Evolutionary conservation across 2,113 vertebrate genomes (phyloP).

Genomic region (Neolamprologus tretocephalus): DNA sequence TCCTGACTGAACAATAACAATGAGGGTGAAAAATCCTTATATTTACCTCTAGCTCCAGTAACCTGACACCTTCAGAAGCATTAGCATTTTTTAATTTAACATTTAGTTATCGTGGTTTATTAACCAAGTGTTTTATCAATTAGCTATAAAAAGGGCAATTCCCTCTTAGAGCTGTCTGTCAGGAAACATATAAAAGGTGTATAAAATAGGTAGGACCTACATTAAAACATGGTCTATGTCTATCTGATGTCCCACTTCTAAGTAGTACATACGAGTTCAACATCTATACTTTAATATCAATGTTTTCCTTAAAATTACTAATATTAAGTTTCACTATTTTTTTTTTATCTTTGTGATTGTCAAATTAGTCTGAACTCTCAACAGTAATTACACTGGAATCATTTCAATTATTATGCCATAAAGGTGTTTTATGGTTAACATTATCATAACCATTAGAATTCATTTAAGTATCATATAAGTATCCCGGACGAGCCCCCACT

Average conservation of each 20-base stretch:
- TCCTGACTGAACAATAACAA: not conserved
- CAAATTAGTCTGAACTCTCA: not conserved
- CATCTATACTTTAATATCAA: not conserved
- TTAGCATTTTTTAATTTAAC: not conserved
- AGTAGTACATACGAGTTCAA: not conserved
- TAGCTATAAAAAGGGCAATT: not conserved
- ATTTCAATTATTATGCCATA: not conserved
- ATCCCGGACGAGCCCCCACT: not conserved
- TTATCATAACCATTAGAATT: not conserved
- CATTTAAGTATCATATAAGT: not conserved
- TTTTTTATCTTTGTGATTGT: not conserved
- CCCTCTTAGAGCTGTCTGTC: not conserved
- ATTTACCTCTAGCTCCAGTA: not conserved
- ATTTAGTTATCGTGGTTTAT: not conserved
- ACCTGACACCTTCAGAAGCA: not conserved
- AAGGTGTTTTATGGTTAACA: not conserved
- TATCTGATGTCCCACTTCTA: not conserved
- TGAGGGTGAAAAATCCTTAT: not conserved
- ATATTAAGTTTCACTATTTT: not conserved
- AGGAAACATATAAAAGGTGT: not conserved
- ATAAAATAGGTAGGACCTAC: not conserved
- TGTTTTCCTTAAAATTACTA: not conserved
- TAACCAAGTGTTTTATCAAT: not conserved
- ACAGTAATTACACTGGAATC: not conserved
- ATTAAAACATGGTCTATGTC: not conserved